Evolutionary conservation across 2,888 invertebrate species (phyloP), one percentile per base, ranked within the genome.

Genomic region (Teleiodes luculella): DNA sequence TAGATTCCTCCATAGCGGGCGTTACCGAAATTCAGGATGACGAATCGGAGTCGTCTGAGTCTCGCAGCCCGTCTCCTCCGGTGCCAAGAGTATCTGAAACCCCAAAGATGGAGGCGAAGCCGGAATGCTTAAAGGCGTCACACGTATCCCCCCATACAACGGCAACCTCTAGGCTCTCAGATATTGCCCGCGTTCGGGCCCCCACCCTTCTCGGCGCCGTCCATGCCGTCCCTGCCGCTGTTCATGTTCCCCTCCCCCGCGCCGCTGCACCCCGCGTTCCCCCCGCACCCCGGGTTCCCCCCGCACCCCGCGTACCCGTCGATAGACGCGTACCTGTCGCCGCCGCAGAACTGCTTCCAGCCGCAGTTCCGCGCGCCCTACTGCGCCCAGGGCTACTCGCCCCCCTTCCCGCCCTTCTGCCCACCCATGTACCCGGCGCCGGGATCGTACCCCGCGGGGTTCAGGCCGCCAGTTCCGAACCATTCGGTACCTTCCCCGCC

Each of bases 181-280:
- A 6, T 14, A 33, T 14, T 6, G 31, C 1, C 8, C 30, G 14
- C 43, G 11, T 18, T 11, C 47, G 36, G 18, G 18, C 30, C 37
- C 0, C 54, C 51, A 20, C 31, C 37, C 11, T 20, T 43, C 39
- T 13, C 56, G 18, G 41, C 41, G 48, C 47, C 52, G 24, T 28
- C 46, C 14, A 24, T 8, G 13, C 49, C 37, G 30, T 20, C 54
- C 18, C 13, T 37, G 31, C 13, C 53, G 35, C 35, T 30, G 24
- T n/a, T 18, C 46, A n/a, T 8, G 43, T n/a, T 30, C 51, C 28
- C 33, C 11, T 16, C 30, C 14, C 43, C 24, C 11, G 14, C 36
- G 18, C 18, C 39, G 24, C 10, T 13, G 43, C 10, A 46, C 10
- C 49, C 41, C 13, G 28, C 35, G 24, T 36, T 8, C 35, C 53